Base-by-base conservation (phyloP, 2,888 invertebrate genomes). In the Cephonodes hylas region DNA sequence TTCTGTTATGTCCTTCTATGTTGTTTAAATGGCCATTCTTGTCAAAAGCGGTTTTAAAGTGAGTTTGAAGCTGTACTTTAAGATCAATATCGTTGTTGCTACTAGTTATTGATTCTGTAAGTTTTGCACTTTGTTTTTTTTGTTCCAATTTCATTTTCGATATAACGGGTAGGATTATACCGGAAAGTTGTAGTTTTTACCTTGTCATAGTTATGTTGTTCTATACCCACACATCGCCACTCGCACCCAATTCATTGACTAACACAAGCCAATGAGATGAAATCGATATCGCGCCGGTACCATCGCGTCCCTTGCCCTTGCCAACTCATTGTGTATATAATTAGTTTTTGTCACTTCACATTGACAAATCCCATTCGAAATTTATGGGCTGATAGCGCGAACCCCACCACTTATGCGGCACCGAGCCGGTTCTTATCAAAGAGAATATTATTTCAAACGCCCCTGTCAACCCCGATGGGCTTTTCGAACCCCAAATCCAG, bases 391-490 rank as follows among this genome's bases (percentile, higher is more conserved):
- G 80, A 83, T 82, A 81, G 78, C 81, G 70, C 72, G 79, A 80
- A 79, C 88, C 89, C 88, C 80, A 85, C 80, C 86, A 88, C 86
- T 89, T 89, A 84, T 76, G 77, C 73, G 72, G 69, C 64, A 69
- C 76, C 79, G 78, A 85, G 88, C 88, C 86, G 85, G 88, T 87
- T 89, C 88, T 91, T 91, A 91, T 91, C 91, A 91, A 91, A 89
- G 91, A 87, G 91, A 91, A 91, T 91, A 91, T 91, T 91, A 92
- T 92, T 92, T 90, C 91, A 92, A 92, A 91, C 91, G 87, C 91
- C 91, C 91, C 89, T 89, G 91, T 88, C 89, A 88, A 86, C 87
- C 88, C 89, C 88, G 86, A 88, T 88, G 87, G 88, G 89, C 88
- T 88, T 87, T 88, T 84, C 80, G 84, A 86, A 88, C 89, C 91